Evolutionary conservation across 2,113 vertebrate genomes (phyloP).

Genomic region (Pandion haliaetus): DNA sequence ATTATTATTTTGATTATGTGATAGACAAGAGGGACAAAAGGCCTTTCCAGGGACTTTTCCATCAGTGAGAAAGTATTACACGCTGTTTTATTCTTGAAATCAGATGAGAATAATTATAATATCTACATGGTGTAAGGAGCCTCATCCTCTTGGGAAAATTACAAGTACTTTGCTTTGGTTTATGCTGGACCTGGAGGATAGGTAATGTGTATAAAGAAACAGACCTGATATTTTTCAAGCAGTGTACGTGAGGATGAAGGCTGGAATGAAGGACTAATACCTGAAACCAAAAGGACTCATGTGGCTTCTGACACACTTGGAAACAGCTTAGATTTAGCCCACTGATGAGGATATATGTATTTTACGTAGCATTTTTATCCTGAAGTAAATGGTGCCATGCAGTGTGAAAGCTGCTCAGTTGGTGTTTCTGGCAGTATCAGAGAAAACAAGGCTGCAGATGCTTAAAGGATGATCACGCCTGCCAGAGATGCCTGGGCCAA

Average conservation of each 20-base stretch:
- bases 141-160: not conserved
- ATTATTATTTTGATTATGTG: not conserved
- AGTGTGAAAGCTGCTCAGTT: not conserved
- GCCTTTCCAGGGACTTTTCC: not conserved
- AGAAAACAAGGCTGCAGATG: not conserved
- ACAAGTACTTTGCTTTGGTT: not conserved
- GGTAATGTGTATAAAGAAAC: not conserved
- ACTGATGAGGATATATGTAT: not conserved
- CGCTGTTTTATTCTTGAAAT: not conserved
- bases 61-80: not conserved
- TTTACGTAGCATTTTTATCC: not conserved
- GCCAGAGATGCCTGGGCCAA: not conserved
- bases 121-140: not conserved
- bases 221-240: not conserved
- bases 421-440: not conserved
- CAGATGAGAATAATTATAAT: not conserved
- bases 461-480: not conserved
- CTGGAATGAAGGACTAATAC: not conserved
- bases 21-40: not conserved
- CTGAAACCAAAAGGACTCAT: not conserved
- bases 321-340: not conserved
- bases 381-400: not conserved
- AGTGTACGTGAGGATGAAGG: not conserved
- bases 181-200: not conserved
- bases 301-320: not conserved